These are phyloP conservation scores for Emydura subglobosa DNA, from an alignment of 2,113 vertebrate species.

Conservation along the genomic window DNA sequence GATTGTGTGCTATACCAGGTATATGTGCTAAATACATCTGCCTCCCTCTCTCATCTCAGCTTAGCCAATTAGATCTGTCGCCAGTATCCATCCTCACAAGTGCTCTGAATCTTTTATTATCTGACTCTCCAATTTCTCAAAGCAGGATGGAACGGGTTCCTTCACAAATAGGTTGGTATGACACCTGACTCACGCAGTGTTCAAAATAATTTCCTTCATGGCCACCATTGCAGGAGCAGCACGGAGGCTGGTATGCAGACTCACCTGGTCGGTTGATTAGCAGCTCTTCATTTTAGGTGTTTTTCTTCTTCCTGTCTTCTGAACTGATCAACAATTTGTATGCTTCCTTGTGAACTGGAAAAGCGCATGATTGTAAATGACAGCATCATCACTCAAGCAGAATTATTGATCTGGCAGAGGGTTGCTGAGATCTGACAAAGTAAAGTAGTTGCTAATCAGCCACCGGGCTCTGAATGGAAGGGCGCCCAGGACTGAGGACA, in stretches of 20 bases:
- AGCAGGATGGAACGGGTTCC: neutral
- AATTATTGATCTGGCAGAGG: neutral
- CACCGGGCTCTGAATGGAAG: neutral
- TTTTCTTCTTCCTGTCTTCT: neutral
- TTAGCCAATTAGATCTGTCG: neutral
- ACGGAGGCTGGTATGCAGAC: neutral
- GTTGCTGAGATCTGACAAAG: neutral
- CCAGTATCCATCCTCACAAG: fast-evolving
- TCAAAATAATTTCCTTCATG: fast-evolving
- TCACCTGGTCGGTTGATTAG: neutral
- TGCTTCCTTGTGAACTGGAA: constrained; percentile 3
- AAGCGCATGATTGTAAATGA: constrained; percentile 3
- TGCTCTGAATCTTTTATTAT: neutral
- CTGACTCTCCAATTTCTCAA: neutral
- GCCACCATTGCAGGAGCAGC: neutral
- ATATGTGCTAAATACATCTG: fast-evolving
- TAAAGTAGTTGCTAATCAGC: constrained; percentile 31
- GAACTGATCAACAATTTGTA: neutral
- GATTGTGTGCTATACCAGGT: neutral
- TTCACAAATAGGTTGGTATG: neutral
- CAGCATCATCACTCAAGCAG: constrained; percentile 48
- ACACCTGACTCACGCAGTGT: neutral
- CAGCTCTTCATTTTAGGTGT: fast-evolving
- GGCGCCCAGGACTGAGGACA: too few species aligned
- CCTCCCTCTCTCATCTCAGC: neutral